Evolutionary conservation across 2,888 invertebrate species (phyloP).

Genomic region (Creontiades dilutus): DNA sequence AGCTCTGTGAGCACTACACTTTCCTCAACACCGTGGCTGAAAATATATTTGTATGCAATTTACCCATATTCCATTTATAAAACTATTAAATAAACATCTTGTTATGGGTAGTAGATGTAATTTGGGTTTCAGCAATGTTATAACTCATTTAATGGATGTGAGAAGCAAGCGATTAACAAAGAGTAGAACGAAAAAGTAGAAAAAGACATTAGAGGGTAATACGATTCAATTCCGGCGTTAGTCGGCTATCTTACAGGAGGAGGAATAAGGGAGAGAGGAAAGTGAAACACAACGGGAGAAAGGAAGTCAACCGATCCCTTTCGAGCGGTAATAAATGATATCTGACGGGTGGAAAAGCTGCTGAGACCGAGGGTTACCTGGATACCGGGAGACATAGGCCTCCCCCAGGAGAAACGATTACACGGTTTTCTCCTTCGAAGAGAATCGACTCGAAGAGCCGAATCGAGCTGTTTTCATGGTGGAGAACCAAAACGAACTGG

Average conservation of each 20-base stretch:
- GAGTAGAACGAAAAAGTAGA: background rate
- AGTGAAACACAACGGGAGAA: slow-evolving; percentile 1
- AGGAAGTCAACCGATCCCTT: slow-evolving; percentile 26
- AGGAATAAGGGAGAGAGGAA: background rate
- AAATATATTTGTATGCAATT: no score
- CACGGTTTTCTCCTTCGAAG: slow-evolving; percentile 10
- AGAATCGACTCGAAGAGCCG: background rate
- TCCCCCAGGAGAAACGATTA: slow-evolving; percentile 22
- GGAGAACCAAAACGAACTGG: background rate
- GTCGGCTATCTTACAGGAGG: slow-evolving; percentile 11
- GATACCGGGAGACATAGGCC: slow-evolving; percentile 20
- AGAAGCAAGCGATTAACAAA: no score
- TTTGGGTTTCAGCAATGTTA: no score
- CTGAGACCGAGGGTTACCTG: slow-evolving; percentile 41
- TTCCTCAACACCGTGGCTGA: no score
- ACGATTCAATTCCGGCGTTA: slow-evolving; percentile 15
- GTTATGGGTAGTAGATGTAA: no score
- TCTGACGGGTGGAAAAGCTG: slow-evolving; percentile 64
- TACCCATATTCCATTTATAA: no score
- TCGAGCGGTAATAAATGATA: slow-evolving; percentile 56
- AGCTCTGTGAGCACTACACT: no score
- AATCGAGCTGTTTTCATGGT: background rate
- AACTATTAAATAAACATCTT: no score
- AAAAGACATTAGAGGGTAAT: slow-evolving; percentile 11
- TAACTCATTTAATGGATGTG: no score